Evolutionary conservation across 2,888 invertebrate genomes (phyloP), one percentile per base, ranked within the genome.

Genomic region (Laothoe populi): DNA sequence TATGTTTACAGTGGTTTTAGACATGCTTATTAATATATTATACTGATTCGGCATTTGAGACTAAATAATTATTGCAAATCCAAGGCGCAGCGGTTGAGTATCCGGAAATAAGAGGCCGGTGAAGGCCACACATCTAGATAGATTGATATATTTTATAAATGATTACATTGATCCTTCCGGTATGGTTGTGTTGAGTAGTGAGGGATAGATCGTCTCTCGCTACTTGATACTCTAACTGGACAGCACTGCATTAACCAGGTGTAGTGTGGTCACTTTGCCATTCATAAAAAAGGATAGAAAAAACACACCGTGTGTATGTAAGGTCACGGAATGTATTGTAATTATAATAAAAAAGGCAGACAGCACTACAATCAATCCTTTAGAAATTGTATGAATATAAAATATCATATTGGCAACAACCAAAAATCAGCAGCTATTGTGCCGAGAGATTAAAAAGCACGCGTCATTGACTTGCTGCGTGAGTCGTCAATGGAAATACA

Each of bases 371-470:
- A 42, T 42, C 16, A 4, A 1, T 4, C 16, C n/a, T 38, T 38
- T 38, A 38, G 38, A 38, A 38, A 13, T 38, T 38, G 13, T 38
- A 35, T 10, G 10, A 1, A 38, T 13, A 10, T 38, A 38, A 19
- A 40, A 44, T 44, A 19, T 19, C 19, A 46, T 16, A 49, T n/a
- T n/a, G 4, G 19, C 35, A 35, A n/a, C n/a, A n/a, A n/a, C n/a
- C n/a, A n/a, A n/a, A 53, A 53, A 49, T 8, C 16, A 10, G 13
- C 49, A 53, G 31, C 53, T 19, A 35, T 53, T 35, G 35, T 46
- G 11, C 19, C 11, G 19, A 24, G 10, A 53, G 31, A 35, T 53
- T 53, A 31, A 53, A 35, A 53, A 19, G 19, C 35, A 53, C 53
- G 31, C 19, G 46, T 46, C 23, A 53, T 53, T 35, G 53, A 53